Evolutionary conservation across 1,140 invertebrate species (phyloP), one percentile per base, ranked within the genome.

Genomic region (Mactra quadrangularis): DNA sequence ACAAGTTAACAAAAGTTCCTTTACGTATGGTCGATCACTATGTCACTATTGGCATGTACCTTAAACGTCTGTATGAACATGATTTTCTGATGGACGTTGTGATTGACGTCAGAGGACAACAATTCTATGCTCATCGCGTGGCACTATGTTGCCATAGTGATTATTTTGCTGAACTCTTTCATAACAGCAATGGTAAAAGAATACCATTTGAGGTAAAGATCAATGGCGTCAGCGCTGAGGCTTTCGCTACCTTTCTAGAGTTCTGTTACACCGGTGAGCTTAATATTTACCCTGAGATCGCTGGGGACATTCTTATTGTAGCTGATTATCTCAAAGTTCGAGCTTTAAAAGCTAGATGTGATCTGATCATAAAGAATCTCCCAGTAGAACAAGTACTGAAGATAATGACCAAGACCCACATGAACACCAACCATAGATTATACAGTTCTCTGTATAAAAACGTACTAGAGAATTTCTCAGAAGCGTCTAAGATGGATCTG

Each of bases 41-140:
- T 66, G 68, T 84, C 7, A 45, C 38, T 4, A 68, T 76, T n/a
- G 88, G 86, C 25, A 77, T 83, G 47, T 85, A 83, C 47, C 53
- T 89, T 19, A n/a, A 45, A 7, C 13, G 31, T 2, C 60, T 89
- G 9, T 85, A 84, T 33, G 47, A 78, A 27, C 59, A 87, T 2
- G 55, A 78, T 1, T 57, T 83, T 25, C 75, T 89, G n/a, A 57
- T 85, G 45, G 88, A 89, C 57, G 85, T 89, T 1, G 33, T 86
- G 0, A 78, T 89, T 4, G 82, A 87, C 55, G 66, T 87, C 11
- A 50, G 78, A 1, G 59, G 72, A 13, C 79, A 74, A 50, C 27
- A 11, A n/a, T 89, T 88, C 66, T 59, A 59, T n/a, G 87, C 85
- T 0, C 88, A 89, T 77, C 72, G 85, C 25, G 31, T 84, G 6